Conservation (phyloP, 30 jellyfish, hydroid and myxozoan genomes). For the Nemopilema nomurai region DNA sequence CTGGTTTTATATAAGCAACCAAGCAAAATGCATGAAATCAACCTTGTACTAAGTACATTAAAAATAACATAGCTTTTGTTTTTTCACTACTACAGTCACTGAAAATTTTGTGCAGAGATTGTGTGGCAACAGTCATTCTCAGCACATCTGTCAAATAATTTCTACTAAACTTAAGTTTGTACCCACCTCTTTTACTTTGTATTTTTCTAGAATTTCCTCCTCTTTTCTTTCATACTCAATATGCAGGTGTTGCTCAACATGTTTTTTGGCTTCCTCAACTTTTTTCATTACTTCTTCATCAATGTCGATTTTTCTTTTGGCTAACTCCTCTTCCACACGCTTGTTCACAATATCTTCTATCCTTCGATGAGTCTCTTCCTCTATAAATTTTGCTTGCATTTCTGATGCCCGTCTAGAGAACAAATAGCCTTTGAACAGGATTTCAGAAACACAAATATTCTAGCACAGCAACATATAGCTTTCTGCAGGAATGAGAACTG, state of each 20-base stretch:
- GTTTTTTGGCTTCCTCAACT: slow-evolving; percentile 96
- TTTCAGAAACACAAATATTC: neutral
- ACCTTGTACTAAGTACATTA: too few relatives aligned
- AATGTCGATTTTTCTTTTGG: slow-evolving; percentile 95
- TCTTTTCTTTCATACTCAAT: slow-evolving; percentile 94
- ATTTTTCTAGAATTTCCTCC: slow-evolving; percentile 91
- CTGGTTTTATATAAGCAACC: too few relatives aligned
- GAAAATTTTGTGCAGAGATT: too few relatives aligned
- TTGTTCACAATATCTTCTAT: slow-evolving; percentile 95
- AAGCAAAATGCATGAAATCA: too few relatives aligned
- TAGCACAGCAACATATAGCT: too few relatives aligned
- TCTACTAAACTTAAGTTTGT: neutral
- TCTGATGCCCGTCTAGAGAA: slow-evolving; percentile 92
- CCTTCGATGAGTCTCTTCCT: slow-evolving; percentile 97
- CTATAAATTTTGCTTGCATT: slow-evolving; percentile 97
- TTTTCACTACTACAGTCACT: too few relatives aligned
- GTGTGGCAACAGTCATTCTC: too few relatives aligned
- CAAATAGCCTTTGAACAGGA: neutral
- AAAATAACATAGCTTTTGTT: too few relatives aligned
- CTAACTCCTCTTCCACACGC: slow-evolving; percentile 99
- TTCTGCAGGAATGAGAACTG: too few relatives aligned
- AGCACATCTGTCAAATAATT: neutral
- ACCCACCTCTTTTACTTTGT: slow-evolving; percentile 90
- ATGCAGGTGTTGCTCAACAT: slow-evolving; percentile 94
- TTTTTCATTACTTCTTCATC: slow-evolving; percentile 97